Percentiles rank a stretch among this genome's conserved stretches.
These are phyloP conservation scores for Pyrochroa serraticornis DNA, from an alignment of 2,888 invertebrate genomes.

Conservation along the genomic window DNA sequence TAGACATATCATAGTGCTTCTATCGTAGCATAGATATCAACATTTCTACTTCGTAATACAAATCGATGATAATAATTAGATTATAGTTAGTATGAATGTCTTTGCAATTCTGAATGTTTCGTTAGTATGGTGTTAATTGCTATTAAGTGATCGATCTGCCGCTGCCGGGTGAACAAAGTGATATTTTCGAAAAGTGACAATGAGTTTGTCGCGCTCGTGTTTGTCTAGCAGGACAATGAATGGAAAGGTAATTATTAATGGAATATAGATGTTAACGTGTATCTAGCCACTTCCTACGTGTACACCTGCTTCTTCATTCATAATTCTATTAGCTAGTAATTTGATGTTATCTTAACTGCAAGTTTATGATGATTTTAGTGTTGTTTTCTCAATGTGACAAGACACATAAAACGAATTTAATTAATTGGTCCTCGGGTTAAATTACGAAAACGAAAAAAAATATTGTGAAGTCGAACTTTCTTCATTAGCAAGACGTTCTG, in stretches of 20 bases:
- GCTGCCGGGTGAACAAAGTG: conserved; percentile 23
- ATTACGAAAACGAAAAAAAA: too few relatives aligned
- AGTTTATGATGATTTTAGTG: not conserved
- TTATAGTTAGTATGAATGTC: conserved; percentile 30
- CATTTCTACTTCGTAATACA: conserved; percentile 25
- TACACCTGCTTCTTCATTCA: not conserved
- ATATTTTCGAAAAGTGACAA: conserved; percentile 29
- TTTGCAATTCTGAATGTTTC: conserved; percentile 21
- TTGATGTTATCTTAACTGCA: not conserved
- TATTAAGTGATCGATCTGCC: conserved; percentile 32
- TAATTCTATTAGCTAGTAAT: not conserved
- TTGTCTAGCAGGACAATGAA: conserved; percentile 47
- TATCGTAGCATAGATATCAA: conserved; percentile 22
- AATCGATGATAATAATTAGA: conserved; percentile 40
- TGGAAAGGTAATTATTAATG: conserved; percentile 49
- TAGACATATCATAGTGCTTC: conserved; percentile 44
- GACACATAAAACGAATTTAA: too few relatives aligned
- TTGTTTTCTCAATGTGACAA: not conserved
- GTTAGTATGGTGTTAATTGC: conserved; percentile 28
- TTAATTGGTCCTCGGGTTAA: too few relatives aligned
- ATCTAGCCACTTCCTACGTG: not conserved
- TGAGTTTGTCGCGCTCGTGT: conserved; percentile 51
- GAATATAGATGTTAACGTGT: conserved; percentile 15
- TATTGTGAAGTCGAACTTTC: too few relatives aligned
- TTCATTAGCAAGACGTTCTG: too few relatives aligned